Evolutionary conservation across 2,888 invertebrate species (phyloP).

Genomic region (Piscicola geometra): DNA sequence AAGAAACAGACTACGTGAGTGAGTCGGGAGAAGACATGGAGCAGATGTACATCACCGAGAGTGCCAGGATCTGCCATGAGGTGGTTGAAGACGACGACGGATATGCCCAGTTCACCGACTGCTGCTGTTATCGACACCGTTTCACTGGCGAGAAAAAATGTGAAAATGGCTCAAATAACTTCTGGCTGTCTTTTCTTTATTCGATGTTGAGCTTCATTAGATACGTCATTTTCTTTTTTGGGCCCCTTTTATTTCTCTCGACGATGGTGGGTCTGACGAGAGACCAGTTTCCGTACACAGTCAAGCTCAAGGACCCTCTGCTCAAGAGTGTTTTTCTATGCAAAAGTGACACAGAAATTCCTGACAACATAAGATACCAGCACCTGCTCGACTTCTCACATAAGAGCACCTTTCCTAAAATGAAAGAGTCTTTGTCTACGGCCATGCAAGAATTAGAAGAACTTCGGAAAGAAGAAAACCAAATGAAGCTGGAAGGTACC

Average conservation of each 20-base stretch:
- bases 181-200: slow-evolving; percentile 52
- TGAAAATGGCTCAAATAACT: slow-evolving; percentile 47
- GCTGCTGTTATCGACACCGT: slow-evolving; percentile 45
- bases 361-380: slow-evolving; percentile 32
- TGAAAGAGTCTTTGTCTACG: slow-evolving; percentile 32
- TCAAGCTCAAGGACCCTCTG: slow-evolving; percentile 45
- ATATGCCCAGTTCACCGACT: slow-evolving; percentile 48
- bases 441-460: slow-evolving; percentile 12
- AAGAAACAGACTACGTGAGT: slow-evolving; percentile 4
- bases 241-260: slow-evolving; percentile 51
- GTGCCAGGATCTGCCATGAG: slow-evolving; percentile 48
- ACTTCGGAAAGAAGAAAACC: slow-evolving; percentile 1
- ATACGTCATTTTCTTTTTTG: slow-evolving; percentile 50
- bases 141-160: slow-evolving; percentile 45
- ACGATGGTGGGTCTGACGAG: slow-evolving; percentile 45
- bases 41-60: background rate
- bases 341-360: slow-evolving; percentile 32
- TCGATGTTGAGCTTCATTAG: slow-evolving; percentile 48
- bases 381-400: slow-evolving; percentile 37
- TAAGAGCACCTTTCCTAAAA: slow-evolving; percentile 37
- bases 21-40: background rate
- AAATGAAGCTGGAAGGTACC: background rate
- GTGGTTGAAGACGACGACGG: slow-evolving; percentile 46
- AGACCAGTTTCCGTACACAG: slow-evolving; percentile 46
- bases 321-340: slow-evolving; percentile 39